Conservation (phyloP, 2,888 invertebrate species). For the Polyommatus icarus region DNA sequence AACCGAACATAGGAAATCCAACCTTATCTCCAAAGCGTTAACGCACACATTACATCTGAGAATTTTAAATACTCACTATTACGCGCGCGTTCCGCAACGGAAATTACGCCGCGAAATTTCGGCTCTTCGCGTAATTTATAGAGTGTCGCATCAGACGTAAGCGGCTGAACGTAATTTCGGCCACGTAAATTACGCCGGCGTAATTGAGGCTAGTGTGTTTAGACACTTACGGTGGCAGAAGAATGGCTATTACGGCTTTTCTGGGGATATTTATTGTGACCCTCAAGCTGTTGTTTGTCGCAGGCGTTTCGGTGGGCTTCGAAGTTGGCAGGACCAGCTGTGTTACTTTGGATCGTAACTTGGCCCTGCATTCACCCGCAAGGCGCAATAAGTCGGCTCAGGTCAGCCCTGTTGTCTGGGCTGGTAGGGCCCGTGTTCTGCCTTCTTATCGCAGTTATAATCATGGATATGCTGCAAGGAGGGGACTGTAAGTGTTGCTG, state of each 20-base stretch:
- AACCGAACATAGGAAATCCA: too few species aligned
- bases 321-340: slow-evolving; percentile 40
- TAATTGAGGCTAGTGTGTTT: too few species aligned
- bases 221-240: slow-evolving; percentile 48
- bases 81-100: too few species aligned
- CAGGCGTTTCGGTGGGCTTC: slow-evolving; percentile 59
- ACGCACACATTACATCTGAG: too few species aligned
- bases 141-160: too few species aligned
- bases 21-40: too few species aligned
- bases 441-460: slow-evolving; percentile 53
- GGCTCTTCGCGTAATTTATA: too few species aligned
- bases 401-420: slow-evolving; percentile 61
- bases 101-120: too few species aligned
- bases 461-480: slow-evolving; percentile 64
- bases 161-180: too few species aligned
- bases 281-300: slow-evolving; percentile 39
- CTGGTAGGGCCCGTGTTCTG: slow-evolving; percentile 67
- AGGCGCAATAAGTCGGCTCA: slow-evolving; percentile 49
- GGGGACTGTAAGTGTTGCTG: slow-evolving; percentile 54
- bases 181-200: too few species aligned
- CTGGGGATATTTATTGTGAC: too few species aligned
- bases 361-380: slow-evolving; percentile 52
- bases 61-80: too few species aligned
- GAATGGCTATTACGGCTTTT: background rate
- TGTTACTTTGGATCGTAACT: background rate